A percentile compares a stretch with the other conserved stretches of the same genome.
Conservation (phyloP, 2,888 invertebrate species). For the Drosophila paracracens region DNA sequence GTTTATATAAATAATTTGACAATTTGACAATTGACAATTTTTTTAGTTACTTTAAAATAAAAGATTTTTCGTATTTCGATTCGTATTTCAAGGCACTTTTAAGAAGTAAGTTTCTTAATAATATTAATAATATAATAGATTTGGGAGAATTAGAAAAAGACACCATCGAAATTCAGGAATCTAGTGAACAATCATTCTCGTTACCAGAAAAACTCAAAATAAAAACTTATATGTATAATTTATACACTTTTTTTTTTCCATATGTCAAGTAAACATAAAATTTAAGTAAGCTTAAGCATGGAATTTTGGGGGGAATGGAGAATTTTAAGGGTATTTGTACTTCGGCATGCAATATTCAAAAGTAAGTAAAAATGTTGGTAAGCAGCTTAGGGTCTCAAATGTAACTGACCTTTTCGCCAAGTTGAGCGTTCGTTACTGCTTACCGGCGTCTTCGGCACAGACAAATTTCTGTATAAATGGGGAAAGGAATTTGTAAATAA, state of each 20-base stretch:
- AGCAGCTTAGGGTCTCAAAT: neutral
- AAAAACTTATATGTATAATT: neutral
- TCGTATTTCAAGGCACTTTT: neutral
- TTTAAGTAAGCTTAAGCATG: neutral
- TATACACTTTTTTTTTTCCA: too few relatives aligned
- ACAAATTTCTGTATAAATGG: neutral
- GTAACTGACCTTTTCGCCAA: conserved; percentile 10
- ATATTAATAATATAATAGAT: neutral
- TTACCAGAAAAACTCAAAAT: accelerated
- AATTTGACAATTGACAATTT: too few relatives aligned
- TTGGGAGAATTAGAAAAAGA: neutral
- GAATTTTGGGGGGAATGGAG: neutral
- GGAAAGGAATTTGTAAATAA: conserved; percentile 5
- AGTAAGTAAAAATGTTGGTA: neutral
- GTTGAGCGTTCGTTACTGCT: too few relatives aligned
- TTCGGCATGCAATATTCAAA: neutral
- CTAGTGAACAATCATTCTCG: neutral
- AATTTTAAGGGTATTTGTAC: neutral
- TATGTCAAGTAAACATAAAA: neutral
- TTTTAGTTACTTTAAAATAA: too few relatives aligned
- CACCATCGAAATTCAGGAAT: neutral
- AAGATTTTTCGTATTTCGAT: neutral
- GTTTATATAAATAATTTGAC: too few relatives aligned
- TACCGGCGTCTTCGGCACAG: neutral
- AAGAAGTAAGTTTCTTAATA: neutral